Percentiles rank a stretch among this genome's conserved stretches.
These are phyloP conservation scores for Oeneis ivallda DNA, from an alignment of 2,888 invertebrate genomes.

Conservation along the genomic window DNA sequence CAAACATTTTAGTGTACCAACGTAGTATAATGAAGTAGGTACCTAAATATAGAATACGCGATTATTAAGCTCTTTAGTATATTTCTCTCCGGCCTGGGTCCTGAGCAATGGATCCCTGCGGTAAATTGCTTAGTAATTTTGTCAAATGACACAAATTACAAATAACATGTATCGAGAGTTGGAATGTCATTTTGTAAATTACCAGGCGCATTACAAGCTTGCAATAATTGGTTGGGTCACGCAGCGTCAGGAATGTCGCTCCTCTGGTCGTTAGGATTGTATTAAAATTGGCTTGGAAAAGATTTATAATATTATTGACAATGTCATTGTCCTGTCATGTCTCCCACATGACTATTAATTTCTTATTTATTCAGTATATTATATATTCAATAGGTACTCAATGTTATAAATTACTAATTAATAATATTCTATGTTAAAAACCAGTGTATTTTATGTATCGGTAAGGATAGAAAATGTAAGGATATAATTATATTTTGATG, in stretches of 20 bases:
- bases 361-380: too few species aligned
- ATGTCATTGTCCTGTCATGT: too few species aligned
- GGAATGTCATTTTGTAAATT: conserved; percentile 52
- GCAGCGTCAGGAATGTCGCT: conserved; percentile 45
- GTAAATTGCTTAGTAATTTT: conserved; percentile 49
- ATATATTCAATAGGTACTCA: too few species aligned
- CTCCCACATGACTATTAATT: too few species aligned
- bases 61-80: conserved; percentile 31
- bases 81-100: conserved; percentile 28
- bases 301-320: background rate
- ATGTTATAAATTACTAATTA: too few species aligned
- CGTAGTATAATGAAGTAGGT: too few species aligned
- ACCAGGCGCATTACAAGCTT: conserved; percentile 42
- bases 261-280: conserved; percentile 15
- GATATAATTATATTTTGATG: too few species aligned
- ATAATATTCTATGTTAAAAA: too few species aligned
- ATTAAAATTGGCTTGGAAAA: conserved; percentile 10
- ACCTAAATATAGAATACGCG: conserved; percentile 15
- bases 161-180: conserved; percentile 45
- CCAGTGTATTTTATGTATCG: too few species aligned
- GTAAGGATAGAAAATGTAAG: too few species aligned
- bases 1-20: too few species aligned
- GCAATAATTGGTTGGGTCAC: conserved; percentile 48
- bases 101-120: conserved; percentile 34
- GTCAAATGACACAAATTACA: conserved; percentile 46